A percentile compares a stretch with the other conserved stretches of the same genome.
These are phyloP conservation scores for Nematopogon swammerdamellus DNA, from an alignment of 2,888 invertebrate species.

Conservation along the genomic window DNA sequence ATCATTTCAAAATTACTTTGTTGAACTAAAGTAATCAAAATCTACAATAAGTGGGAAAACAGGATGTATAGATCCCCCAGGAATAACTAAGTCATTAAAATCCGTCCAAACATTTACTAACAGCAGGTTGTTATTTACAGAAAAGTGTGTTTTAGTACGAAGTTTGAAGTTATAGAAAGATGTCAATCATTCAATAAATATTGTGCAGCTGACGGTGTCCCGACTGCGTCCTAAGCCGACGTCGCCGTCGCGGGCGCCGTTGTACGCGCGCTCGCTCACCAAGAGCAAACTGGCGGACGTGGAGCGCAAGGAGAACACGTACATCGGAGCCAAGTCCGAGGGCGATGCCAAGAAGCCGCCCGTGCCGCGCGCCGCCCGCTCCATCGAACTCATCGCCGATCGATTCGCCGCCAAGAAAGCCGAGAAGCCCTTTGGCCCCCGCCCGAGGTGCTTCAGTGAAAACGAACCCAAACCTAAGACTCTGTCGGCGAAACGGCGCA, in stretches of 20 bases:
- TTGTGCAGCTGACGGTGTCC: slow-evolving; percentile 36
- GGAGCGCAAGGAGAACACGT: slow-evolving; percentile 47
- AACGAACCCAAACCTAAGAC: slow-evolving; percentile 40
- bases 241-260: slow-evolving; percentile 32
- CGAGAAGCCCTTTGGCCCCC: slow-evolving; percentile 28
- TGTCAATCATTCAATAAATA: too few species aligned
- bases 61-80: too few species aligned
- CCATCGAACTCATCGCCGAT: not conserved
- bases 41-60: too few species aligned
- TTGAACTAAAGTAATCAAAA: too few species aligned
- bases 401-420: slow-evolving; percentile 20
- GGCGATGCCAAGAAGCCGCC: slow-evolving; percentile 21
- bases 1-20: too few species aligned
- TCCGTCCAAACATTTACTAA: too few species aligned
- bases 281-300: slow-evolving; percentile 34
- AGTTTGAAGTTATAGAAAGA: too few species aligned
- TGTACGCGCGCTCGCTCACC: slow-evolving; percentile 27
- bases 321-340: slow-evolving; percentile 34
- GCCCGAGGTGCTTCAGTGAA: slow-evolving; percentile 30
- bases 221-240: slow-evolving; percentile 37
- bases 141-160: too few species aligned
- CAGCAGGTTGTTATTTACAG: too few species aligned
- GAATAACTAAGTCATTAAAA: too few species aligned
- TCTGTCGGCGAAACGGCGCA: slow-evolving; percentile 32
- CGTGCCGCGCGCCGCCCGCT: slow-evolving; percentile 10